Evolutionary conservation across 2,797 vertebrate species (phyloP), one percentile per base, ranked within the genome.

Genomic region (Danio jaintianensis): DNA sequence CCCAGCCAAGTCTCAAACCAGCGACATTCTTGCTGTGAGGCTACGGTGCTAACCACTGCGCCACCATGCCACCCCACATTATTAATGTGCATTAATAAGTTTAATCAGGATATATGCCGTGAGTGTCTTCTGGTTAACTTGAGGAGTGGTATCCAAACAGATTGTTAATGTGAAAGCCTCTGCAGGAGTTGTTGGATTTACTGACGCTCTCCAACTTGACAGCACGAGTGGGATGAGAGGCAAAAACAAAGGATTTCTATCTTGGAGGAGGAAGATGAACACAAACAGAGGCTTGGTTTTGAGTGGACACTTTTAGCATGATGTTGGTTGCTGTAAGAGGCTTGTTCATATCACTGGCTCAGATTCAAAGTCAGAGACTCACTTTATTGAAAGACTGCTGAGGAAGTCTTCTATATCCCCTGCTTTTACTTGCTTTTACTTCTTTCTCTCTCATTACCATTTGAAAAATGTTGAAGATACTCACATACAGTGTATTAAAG

Each of bases 71-170:
- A n/a, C n/a, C n/a, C n/a, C n/a, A n/a, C n/a, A n/a, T n/a, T n/a
- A n/a, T n/a, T 79, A 16, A 18, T 15, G 5, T n/a, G 36, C 58
- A 6, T 18, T 55, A 38, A 15, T 40, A 63, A 42, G 40, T n/a
- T 42, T 55, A 52, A 43, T n/a, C 13, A 8, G 55, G 43, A 66
- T 53, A 47, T n/a, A n/a, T n/a, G n/a, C n/a, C n/a, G n/a, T n/a
- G n/a, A n/a, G n/a, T n/a, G n/a, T n/a, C n/a, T n/a, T n/a, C n/a
- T n/a, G 72, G 72, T 53, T 81, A 79, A 80, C 85, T 76, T 79
- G 48, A 79, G 45, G 50, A 80, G 71, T 63, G 55, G n/a, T 79
- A 43, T 75, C 73, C 81, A 64, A 76, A 75, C 29, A 53, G 67
- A 55, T 82, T 64, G 79, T 77, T 56, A 83, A 66, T 79, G 53